Conservation (phyloP, 2,888 invertebrate species). For the Diadromus collaris region DNA sequence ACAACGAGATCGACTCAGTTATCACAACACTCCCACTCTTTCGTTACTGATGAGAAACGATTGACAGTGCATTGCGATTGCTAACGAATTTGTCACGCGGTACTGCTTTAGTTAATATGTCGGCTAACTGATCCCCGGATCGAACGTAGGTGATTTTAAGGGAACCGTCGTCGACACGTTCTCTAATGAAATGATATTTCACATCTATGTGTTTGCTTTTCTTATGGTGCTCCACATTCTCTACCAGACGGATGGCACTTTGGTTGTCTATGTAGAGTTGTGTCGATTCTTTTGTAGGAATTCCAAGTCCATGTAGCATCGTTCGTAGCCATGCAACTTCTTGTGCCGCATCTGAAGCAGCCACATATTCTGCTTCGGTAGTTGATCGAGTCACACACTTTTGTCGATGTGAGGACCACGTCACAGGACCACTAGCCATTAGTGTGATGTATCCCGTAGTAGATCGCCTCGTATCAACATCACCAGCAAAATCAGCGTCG, state of each 20-base stretch:
- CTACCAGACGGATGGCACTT: neutral
- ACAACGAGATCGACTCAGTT: neutral
- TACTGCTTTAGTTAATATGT: neutral
- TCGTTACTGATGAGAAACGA: neutral
- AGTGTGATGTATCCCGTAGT: constrained; percentile 26
- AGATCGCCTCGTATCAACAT: constrained; percentile 13
- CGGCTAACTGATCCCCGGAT: neutral
- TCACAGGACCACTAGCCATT: constrained; percentile 14
- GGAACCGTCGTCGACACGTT: neutral
- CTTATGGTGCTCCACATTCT: constrained; percentile 16
- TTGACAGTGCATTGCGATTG: neutral
- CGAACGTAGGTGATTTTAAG: neutral
- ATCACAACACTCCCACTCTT: neutral
- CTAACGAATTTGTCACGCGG: neutral
- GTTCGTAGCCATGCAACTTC: constrained; percentile 13
- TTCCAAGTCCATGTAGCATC: neutral
- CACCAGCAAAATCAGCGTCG: constrained; percentile 26
- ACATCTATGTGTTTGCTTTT: constrained; percentile 19
- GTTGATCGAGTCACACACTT: neutral
- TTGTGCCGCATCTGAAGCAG: constrained; percentile 15
- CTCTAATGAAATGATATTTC: neutral
- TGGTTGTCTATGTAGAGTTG: neutral
- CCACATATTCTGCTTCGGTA: constrained; percentile 24
- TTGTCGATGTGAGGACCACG: constrained; percentile 13
- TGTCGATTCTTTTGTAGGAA: constrained; percentile 13